A percentile compares a stretch with the other conserved stretches of the same genome.
Conservation (phyloP, 37 sponge, comb jelly and placozoan genomes). For the Diacarnus erythraeanus region DNA sequence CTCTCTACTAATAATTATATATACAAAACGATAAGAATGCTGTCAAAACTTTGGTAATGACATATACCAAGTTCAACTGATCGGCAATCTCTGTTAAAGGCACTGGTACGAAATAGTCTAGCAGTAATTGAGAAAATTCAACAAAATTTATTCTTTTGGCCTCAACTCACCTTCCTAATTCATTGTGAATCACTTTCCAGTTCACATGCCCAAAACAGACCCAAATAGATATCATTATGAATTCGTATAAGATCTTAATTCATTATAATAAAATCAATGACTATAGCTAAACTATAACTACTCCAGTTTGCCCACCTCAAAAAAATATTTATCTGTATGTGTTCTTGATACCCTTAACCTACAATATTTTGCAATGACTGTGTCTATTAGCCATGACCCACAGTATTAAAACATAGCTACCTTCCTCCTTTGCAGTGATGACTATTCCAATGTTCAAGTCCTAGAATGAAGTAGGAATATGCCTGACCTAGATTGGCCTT, state of each 20-base stretch:
- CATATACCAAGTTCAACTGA: neutral
- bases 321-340: conserved; percentile 47
- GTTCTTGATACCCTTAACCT: conserved; percentile 57
- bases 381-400: neutral
- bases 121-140: neutral
- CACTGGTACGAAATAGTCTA: conserved; percentile 38
- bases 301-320: conserved; percentile 49
- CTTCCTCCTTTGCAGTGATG: conserved; percentile 42
- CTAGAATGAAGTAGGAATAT: conserved; percentile 29
- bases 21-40: no score
- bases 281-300: neutral
- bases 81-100: conserved; percentile 48
- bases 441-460: conserved; percentile 17
- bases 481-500: conserved; percentile 28
- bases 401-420: neutral
- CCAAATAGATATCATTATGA: conserved; percentile 54
- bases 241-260: conserved; percentile 71
- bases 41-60: no score
- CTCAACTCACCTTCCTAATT: conserved; percentile 60
- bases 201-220: conserved; percentile 57
- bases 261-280: neutral
- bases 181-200: conserved; percentile 59
- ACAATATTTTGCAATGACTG: neutral
- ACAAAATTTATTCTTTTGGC: neutral
- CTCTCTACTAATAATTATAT: no score